Evolutionary conservation across 2,888 invertebrate genomes (phyloP), one percentile per base, ranked within the genome.

Genomic region (Eupithecia centaureata): DNA sequence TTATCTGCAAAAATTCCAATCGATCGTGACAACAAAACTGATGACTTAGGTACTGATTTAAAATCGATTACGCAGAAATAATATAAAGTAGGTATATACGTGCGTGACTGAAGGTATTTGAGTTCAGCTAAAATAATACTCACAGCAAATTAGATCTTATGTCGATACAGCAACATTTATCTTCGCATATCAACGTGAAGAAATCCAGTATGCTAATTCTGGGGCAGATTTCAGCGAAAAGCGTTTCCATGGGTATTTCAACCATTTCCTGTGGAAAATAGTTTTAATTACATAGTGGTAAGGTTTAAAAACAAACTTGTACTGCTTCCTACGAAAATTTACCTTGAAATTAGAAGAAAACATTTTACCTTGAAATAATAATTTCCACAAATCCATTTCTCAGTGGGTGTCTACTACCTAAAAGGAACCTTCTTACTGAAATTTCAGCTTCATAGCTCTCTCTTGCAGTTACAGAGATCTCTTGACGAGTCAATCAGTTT

Each of bases 171-270:
- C 94, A 94, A 86, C 94, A 95, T 73, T 87, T 88, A 70, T 91
- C 87, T 79, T 95, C 94, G 79, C 96, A 94, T 56, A 97, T 90
- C 65, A 98, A 85, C 63, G 96, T 94, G 71, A 97, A 93, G 80
- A 98, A 95, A 89, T 99, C 98, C 54, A 96, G 95, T 12, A 97
- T 95, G 80, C 97, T 98, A 67, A 99, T 97, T 65, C 98, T 94
- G 0, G 98, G 96, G 82, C 96, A 96, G 76, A 95, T 95, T 90
- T 98, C 97, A 5, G 90, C 85, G 82, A 96, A 96, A 61, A 98
- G 86, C 65, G 95, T 95, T 32, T 95, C 94, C 78, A 97, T 84
- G 0, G 95, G 92, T 61, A 97, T 94, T 70, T 95, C 95, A 15
- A 95, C 94, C 82, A 95, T 94, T 79, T 96, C 96, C 97, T 97